Evolutionary conservation across 2,888 invertebrate genomes (phyloP).

Genomic region (Drosophila affinis): DNA sequence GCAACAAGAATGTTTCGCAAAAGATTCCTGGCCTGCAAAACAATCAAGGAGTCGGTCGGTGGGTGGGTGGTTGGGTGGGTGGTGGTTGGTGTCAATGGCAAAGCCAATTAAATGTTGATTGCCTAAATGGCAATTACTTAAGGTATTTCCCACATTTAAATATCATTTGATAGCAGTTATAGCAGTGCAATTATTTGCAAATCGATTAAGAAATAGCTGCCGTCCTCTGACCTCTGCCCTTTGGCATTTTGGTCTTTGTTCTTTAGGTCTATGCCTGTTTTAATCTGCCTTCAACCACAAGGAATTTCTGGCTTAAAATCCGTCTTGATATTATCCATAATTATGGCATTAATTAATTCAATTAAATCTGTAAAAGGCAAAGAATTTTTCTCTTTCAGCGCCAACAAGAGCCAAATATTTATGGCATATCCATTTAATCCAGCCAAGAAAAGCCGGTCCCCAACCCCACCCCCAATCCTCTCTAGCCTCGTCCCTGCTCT

Average conservation of each 20-base stretch:
- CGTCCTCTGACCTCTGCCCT: neutral
- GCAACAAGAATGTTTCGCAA: conserved; percentile 5
- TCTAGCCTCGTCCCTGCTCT: conserved; percentile 15
- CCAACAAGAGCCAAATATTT: conserved; percentile 18
- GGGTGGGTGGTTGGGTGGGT: neutral
- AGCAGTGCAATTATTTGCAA: neutral
- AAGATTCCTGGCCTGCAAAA: neutral
- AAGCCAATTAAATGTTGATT: conserved; percentile 10
- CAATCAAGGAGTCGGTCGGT: neutral
- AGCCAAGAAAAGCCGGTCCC: conserved; percentile 14
- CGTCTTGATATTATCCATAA: neutral
- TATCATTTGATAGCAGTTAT: neutral
- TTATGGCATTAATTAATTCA: conserved; percentile 11
- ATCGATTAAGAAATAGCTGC: neutral
- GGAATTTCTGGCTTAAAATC: neutral
- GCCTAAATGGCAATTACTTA: neutral
- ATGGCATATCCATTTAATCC: conserved; percentile 33
- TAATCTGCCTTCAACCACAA: neutral
- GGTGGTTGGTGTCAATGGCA: neutral
- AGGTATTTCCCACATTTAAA: conserved; percentile 1
- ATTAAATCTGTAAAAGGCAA: conserved; percentile 1
- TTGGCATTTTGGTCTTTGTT: neutral
- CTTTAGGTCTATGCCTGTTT: neutral
- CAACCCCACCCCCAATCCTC: no score
- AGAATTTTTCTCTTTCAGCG: neutral